Evolutionary conservation across 2,113 vertebrate species (phyloP), one percentile per base, ranked within the genome.

Genomic region (Alouatta palliata): DNA sequence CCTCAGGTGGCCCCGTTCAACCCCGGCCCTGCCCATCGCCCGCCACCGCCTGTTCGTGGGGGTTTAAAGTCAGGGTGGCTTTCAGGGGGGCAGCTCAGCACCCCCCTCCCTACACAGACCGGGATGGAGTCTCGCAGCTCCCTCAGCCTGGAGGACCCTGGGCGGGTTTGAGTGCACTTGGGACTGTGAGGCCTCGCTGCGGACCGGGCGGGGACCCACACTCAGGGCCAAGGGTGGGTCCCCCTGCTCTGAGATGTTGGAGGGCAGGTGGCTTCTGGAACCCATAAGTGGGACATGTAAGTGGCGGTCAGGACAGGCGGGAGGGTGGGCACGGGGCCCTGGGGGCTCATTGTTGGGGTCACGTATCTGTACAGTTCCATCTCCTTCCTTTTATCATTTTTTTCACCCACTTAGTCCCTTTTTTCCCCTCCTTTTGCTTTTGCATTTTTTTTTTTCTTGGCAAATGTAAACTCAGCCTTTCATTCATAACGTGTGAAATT

Each of bases 341-440:
- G 27, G 81, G 90, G 66, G 25, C 0, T 96, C 96, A 92, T 96
- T 64, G 94, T 76, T 91, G 91, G 77, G 81, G 27, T 91, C 96
- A 66, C 93, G 95, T 76, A 75, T 98, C 96, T 98, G 97, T 98
- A 96, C 93, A 97, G 97, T 97, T 96, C 81, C 96, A 86, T 54
- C 96, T 97, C 97, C 93, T 84, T 40, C 12, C 47, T 93, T 82
- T 86, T 47, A 68, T 52, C 40, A 12, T 70, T 92, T 64, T 61
- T 95, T 95, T 56, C 40, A 87, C 32, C 58, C 66, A 80, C 92
- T 73, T 47, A 12, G 21, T 3, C 54, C 73, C 30, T 49, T 85
- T 49, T 49, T 73, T 14, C 2, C 40, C 49, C 25, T 8, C 32
- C 52, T 71, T 19, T 80, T 68, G 19, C n/a, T 43, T 83, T 87